Conservation (phyloP, 2,888 invertebrate genomes). For the Anticlea derivata region DNA sequence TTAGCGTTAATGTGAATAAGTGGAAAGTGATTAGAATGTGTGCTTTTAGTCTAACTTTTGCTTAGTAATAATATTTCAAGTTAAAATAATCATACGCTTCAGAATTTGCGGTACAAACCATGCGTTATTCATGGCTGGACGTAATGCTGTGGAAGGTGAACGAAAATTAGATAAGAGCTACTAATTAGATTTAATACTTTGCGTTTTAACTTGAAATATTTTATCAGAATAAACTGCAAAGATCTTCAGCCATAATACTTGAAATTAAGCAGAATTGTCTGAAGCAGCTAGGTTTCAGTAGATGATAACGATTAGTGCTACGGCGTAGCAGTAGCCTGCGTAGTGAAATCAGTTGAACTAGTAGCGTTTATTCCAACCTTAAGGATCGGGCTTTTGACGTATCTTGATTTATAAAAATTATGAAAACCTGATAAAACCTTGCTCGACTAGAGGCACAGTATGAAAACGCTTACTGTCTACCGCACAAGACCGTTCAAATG, state of each 20-base stretch:
- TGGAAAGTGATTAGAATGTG: conserved; percentile 49
- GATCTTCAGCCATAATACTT: not conserved
- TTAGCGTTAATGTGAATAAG: conserved; percentile 57
- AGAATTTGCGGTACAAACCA: not conserved
- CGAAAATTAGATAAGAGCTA: no score
- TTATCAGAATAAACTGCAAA: not conserved
- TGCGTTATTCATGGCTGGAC: no score
- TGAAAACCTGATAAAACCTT: conserved; percentile 5
- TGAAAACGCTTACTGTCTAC: conserved; percentile 6
- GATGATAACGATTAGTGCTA: conserved; percentile 30
- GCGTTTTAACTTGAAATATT: conserved; percentile 10
- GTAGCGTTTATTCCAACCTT: conserved; percentile 21
- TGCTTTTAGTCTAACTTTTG: conserved; percentile 52
- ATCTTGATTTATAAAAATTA: not conserved
- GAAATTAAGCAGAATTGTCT: not conserved
- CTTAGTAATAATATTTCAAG: conserved; percentile 35
- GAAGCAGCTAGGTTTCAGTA: conserved; percentile 12
- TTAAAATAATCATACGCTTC: not conserved
- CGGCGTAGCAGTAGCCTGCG: conserved; percentile 19
- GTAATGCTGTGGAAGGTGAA: no score
- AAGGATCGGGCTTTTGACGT: conserved; percentile 5
- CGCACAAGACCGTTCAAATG: conserved; percentile 4
- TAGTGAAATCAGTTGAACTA: conserved; percentile 9
- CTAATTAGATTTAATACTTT: not conserved
- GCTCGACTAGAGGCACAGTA: conserved; percentile 39